Evolutionary conservation across 2,888 invertebrate species (phyloP), one percentile per base, ranked within the genome.

Genomic region (Linyphia triangularis): DNA sequence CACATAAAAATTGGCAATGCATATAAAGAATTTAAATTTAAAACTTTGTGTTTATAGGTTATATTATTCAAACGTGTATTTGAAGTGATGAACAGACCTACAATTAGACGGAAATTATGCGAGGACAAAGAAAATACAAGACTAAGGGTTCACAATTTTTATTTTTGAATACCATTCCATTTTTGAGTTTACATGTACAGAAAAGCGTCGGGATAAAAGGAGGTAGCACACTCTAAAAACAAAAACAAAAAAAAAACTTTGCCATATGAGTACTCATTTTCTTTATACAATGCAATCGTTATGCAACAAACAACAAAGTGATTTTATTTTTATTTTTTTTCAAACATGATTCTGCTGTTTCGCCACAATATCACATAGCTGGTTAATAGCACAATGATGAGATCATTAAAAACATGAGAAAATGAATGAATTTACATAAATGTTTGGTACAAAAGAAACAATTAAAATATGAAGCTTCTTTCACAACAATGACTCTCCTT

Each of bases 221-320:
- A 88, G 86, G 86, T 88, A 88, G 86, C 81, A 88, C 81, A 88
- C 81, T 65, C 85, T 85, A 78, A 86, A 81, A 86, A 82, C n/a
- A 79, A 73, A 70, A 81, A 69, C 30, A 79, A 59, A 77, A 67
- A 81, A 73, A 70, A 43, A 77, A 85, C 67, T 69, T 85, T 59
- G 84, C 84, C 57, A 40, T 67, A 28, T 51, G 57, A 86, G 57
- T 63, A 59, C 28, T 75, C 26, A n/a, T n/a, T 63, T 59, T 65
- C 37, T 77, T 88, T 88, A 59, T 81, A 88, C 86, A 88, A 86
- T 84, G n/a, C 85, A 79, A 22, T 79, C 61, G 63, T 30, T 77
- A 22, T 82, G 67, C 59, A 85, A 40, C 70, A 40, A 70, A 70
- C 70, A 70, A 77, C 24, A 57, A 28, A 72, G 51, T 63, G 51